These are phyloP conservation scores for Molothrus aeneus DNA, from an alignment of 2,797 vertebrate species.

Conservation along the genomic window DNA sequence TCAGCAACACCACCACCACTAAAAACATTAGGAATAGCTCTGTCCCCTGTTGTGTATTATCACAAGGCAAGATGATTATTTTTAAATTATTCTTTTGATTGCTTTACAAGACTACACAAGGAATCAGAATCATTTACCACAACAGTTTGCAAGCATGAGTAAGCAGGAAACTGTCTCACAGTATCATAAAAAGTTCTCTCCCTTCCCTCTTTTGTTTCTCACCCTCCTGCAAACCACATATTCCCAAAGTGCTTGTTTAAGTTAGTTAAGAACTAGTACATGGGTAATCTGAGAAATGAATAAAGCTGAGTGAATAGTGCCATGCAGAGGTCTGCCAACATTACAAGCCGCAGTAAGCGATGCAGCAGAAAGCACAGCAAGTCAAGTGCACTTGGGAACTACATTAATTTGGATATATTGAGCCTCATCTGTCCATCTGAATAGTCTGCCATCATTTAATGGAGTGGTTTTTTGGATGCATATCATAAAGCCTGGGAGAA, in stretches of 20 bases:
- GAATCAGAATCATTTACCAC: background rate
- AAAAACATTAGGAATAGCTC: background rate
- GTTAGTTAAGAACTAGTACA: background rate
- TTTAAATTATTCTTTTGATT: background rate
- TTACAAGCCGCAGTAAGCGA: conserved; percentile 44
- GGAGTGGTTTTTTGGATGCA: conserved; percentile 49
- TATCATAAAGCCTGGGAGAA: conserved; percentile 58
- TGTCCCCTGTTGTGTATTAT: background rate
- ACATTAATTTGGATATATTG: conserved; percentile 26
- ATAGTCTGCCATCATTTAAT: background rate
- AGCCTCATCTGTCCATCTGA: conserved; percentile 29
- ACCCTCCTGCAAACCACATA: conserved; percentile 19
- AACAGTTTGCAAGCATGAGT: background rate
- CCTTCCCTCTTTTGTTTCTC: background rate
- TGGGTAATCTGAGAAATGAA: conserved; percentile 54
- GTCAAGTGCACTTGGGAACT: conserved; percentile 26
- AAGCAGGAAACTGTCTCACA: background rate
- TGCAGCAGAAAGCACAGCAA: conserved; percentile 50
- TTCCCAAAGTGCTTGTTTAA: conserved; percentile 36
- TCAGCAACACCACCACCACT: background rate
- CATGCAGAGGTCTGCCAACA: conserved; percentile 63
- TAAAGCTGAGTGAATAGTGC: conserved; percentile 25
- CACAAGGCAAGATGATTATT: background rate
- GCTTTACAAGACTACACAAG: background rate
- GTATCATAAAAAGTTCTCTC: background rate